These are phyloP conservation scores for Ferrisia virgata DNA, from an alignment of 2,888 invertebrate species.

Conservation along the genomic window DNA sequence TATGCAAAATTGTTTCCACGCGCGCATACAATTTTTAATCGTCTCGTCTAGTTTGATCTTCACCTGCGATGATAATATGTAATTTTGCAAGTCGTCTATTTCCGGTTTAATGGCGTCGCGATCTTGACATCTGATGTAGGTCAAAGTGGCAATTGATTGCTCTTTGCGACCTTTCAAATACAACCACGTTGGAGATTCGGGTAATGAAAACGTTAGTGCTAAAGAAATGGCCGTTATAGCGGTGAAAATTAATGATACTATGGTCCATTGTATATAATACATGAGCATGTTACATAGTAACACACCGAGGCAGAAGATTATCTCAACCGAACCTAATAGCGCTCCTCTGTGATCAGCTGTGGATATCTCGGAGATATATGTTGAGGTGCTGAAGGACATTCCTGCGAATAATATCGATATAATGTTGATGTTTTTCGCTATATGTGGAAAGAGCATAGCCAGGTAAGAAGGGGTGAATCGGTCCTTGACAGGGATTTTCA, in stretches of 20 bases:
- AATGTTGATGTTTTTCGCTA: too few relatives aligned
- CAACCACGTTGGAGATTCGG: conserved; percentile 20
- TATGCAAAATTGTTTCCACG: background rate
- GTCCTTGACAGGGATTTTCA: too few relatives aligned
- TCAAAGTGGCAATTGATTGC: background rate
- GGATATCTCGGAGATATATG: conserved; percentile 15
- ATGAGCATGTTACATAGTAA: background rate
- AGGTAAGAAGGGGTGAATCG: too few relatives aligned
- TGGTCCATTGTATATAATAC: background rate
- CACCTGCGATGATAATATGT: background rate
- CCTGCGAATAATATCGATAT: background rate
- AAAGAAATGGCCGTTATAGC: background rate
- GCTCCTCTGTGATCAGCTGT: background rate
- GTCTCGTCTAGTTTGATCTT: background rate
- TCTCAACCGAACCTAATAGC: background rate
- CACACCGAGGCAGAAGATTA: background rate
- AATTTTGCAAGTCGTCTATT: conserved; percentile 4
- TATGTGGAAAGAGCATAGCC: too few relatives aligned
- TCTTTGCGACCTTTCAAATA: background rate
- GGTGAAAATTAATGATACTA: background rate
- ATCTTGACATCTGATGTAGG: background rate
- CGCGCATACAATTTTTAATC: background rate
- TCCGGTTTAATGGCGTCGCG: background rate
- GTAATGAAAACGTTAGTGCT: background rate
- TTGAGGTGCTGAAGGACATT: background rate